These are phyloP conservation scores for Paramormyrops hopkinsi DNA, from an alignment of 2,797 vertebrate species.

Conservation along the genomic window DNA sequence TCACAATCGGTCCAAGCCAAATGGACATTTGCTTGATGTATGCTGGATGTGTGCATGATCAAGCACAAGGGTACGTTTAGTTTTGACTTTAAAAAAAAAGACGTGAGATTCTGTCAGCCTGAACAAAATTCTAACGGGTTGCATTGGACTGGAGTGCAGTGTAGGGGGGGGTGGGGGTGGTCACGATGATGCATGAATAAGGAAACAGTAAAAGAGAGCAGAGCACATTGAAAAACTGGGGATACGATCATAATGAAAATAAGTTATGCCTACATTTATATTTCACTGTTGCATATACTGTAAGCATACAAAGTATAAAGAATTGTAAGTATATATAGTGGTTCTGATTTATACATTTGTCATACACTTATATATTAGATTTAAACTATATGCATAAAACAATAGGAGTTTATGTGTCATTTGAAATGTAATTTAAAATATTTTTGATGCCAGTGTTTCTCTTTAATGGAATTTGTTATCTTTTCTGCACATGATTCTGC, in stretches of 20 bases:
- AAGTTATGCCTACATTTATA: neutral
- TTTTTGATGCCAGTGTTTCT: conserved; percentile 13
- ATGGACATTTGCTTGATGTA: neutral
- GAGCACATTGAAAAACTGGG: neutral
- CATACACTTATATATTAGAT: neutral
- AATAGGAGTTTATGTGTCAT: conserved; percentile 11
- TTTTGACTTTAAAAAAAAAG: neutral
- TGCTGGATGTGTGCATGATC: neutral
- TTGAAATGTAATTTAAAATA: conserved; percentile 19
- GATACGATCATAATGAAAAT: neutral
- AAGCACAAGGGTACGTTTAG: neutral
- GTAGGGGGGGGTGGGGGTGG: neutral
- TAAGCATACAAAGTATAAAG: neutral
- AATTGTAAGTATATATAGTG: neutral
- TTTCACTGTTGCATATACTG: neutral
- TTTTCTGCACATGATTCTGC: neutral
- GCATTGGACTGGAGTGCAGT: neutral
- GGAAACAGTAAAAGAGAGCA: neutral
- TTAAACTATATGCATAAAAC: neutral
- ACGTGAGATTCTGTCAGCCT: neutral
- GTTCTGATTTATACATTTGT: neutral
- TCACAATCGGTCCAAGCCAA: neutral
- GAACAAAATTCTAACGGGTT: neutral
- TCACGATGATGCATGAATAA: neutral
- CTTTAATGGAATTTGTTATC: neutral